Percentiles rank a stretch among this genome's conserved stretches.
Evolutionary conservation across 2,113 vertebrate genomes (phyloP).

Genomic region (Hemibagrus wyckioides): DNA sequence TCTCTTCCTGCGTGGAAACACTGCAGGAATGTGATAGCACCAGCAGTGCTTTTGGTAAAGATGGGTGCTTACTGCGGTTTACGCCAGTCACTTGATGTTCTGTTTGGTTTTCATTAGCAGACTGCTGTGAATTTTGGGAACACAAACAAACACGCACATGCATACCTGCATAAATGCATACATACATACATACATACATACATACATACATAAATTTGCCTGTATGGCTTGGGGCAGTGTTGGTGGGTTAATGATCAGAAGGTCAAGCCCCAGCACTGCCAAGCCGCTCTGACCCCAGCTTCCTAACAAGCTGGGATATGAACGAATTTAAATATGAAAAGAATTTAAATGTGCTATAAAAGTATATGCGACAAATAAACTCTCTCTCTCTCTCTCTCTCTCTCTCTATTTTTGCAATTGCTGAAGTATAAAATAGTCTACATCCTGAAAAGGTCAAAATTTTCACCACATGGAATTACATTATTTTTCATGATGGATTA

Average conservation of each 20-base stretch:
- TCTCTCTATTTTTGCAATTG: neutral
- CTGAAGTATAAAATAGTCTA: neutral
- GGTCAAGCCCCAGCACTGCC: too few relatives aligned
- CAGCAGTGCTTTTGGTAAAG: neutral
- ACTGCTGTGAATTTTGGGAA: neutral
- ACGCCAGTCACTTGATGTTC: neutral
- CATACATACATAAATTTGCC: too few relatives aligned
- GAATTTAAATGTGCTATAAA: too few relatives aligned
- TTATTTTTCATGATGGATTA: neutral
- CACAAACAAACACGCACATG: neutral
- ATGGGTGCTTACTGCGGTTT: neutral
- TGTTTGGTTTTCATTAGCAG: neutral
- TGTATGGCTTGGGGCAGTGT: neutral
- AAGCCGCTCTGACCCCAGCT: too few relatives aligned
- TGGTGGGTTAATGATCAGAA: too few relatives aligned
- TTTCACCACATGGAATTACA: neutral
- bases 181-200: too few relatives aligned
- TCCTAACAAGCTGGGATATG: too few relatives aligned
- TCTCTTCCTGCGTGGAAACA: constrained; percentile 14
- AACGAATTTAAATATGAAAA: neutral
- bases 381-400: too few relatives aligned
- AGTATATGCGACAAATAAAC: too few relatives aligned
- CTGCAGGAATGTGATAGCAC: neutral
- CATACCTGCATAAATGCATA: neutral
- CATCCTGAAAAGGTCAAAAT: neutral